phyloP scores from a whole-genome alignment of 2,888 invertebrate genomes.

The Hetaerina titia region DNA sequence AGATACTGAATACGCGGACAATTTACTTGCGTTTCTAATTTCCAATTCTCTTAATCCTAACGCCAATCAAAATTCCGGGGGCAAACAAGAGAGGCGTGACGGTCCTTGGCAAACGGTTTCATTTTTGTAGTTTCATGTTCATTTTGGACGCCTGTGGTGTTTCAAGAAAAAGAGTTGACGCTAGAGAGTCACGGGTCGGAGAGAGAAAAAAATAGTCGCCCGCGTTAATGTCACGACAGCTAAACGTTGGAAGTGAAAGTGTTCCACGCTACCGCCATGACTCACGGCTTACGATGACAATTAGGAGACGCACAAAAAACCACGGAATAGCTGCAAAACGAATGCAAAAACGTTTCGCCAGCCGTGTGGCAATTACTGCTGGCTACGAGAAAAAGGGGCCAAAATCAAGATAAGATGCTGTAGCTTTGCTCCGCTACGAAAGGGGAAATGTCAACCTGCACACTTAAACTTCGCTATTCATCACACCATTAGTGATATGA shows the following conservation, averaged over 20 bases:
- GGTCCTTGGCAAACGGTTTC: neutral
- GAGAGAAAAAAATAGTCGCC: neutral
- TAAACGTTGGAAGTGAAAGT: conserved; percentile 55
- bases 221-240: conserved; percentile 16
- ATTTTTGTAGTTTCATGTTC: neutral
- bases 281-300: neutral
- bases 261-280: conserved; percentile 31
- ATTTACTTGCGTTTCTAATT: neutral
- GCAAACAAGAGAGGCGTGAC: neutral
- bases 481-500: no score
- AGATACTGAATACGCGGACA: no score
- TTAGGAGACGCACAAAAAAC: neutral
- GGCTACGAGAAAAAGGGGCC: neutral
- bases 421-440: no score
- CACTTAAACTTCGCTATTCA: no score
- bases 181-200: neutral
- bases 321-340: neutral
- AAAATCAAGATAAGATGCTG: neutral
- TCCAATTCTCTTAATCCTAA: neutral
- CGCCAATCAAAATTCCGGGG: neutral
- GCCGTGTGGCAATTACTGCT: neutral
- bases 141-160: neutral
- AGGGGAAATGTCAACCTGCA: no score
- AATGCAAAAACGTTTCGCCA: neutral
- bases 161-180: neutral